A percentile compares a stretch with the other conserved stretches of the same genome.
phyloP scores from a whole-genome alignment of 1,140 invertebrate genomes.

The Elysia chlorotica region DNA sequence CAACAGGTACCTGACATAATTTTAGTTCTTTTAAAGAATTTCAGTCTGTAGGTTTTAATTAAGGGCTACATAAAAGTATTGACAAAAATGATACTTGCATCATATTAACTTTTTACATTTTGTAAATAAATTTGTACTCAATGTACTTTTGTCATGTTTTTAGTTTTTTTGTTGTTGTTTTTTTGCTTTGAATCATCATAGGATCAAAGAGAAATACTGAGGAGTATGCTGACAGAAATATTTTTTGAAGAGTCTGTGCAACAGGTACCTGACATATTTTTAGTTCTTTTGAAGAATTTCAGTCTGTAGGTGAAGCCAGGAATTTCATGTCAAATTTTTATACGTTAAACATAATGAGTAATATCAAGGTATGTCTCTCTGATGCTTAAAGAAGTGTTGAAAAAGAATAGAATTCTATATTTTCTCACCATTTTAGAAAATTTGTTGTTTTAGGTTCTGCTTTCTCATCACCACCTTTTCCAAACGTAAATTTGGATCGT shows the following conservation, averaged over 20 bases:
- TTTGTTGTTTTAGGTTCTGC: no score
- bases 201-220: slow-evolving; percentile 75
- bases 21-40: no score
- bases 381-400: no score
- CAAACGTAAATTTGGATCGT: background rate
- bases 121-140: background rate
- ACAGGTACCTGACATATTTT: slow-evolving; percentile 55
- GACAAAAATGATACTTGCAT: background rate
- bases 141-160: background rate
- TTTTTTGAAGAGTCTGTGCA: slow-evolving; percentile 65
- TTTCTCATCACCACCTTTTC: no score
- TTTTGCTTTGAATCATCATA: slow-evolving; percentile 38
- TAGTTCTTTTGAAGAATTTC: no score
- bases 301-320: no score
- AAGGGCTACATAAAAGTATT: no score
- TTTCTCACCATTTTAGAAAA: no score
- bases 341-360: background rate
- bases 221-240: slow-evolving; percentile 69
- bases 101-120: background rate
- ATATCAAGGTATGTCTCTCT: no score
- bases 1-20: slow-evolving; percentile 57
- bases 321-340: background rate
- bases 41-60: no score
- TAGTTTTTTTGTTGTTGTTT: background rate
- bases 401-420: no score